Percentiles rank a stretch among this genome's conserved stretches.
phyloP scores from a whole-genome alignment of 2,113 vertebrate genomes.

The Marmota monax region DNA sequence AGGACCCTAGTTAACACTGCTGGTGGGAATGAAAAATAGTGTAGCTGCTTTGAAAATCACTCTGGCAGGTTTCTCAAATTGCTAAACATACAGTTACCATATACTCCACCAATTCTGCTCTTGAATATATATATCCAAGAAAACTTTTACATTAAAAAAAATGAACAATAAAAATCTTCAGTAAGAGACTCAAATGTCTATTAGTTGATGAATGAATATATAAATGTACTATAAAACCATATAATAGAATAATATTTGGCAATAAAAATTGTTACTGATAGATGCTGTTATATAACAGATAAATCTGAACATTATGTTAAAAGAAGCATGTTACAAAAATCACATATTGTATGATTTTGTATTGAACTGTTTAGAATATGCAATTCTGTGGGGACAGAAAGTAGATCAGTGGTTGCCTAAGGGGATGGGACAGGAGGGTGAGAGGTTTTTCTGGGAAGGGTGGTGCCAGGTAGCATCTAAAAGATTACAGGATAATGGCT shows the following conservation, averaged over 20 bases:
- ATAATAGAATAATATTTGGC: background rate
- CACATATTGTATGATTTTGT: background rate
- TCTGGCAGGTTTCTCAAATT: background rate
- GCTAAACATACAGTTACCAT: background rate
- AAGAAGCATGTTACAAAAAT: background rate
- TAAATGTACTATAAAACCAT: background rate
- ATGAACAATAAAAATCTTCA: no score
- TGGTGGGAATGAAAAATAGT: background rate
- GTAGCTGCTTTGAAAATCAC: background rate
- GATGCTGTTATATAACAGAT: background rate
- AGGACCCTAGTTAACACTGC: background rate
- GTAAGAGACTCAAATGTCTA: background rate
- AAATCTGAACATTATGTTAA: background rate
- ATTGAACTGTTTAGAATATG: background rate
- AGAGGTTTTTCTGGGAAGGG: background rate
- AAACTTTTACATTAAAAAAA: background rate
- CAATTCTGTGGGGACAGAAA: background rate
- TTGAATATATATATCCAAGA: background rate
- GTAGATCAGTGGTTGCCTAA: background rate
- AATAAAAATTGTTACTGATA: conserved; percentile 5
- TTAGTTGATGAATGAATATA: background rate
- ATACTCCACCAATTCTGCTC: background rate
- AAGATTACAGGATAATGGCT: background rate
- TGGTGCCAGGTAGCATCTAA: background rate
- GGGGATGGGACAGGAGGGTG: background rate